phyloP scores from a whole-genome alignment of 2,888 invertebrate species.

The Heliconius ismenius region DNA sequence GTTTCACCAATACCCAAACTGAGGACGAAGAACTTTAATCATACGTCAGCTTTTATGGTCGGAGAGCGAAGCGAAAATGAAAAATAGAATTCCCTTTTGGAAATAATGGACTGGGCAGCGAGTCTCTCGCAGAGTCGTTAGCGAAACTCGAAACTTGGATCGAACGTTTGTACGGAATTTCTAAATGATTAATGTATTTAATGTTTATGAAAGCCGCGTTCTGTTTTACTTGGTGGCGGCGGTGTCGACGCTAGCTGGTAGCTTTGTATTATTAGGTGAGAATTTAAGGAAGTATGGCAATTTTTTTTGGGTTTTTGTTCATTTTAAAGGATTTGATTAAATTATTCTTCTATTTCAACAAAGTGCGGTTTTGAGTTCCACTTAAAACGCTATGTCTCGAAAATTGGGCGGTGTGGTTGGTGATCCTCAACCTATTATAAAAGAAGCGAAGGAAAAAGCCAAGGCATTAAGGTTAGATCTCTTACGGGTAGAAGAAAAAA shows the following conservation, averaged over 20 bases:
- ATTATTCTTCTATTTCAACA: background rate
- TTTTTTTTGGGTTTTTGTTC: background rate
- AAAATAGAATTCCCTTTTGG: conserved; percentile 64
- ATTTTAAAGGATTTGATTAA: background rate
- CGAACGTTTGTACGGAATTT: conserved; percentile 58
- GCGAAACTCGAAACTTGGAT: conserved; percentile 60
- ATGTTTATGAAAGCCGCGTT: conserved; percentile 51
- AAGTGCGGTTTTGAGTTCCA: background rate
- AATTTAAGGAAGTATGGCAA: conserved; percentile 12
- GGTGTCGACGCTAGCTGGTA: conserved; percentile 23
- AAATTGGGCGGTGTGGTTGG: too few relatives aligned
- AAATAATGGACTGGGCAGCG: conserved; percentile 74
- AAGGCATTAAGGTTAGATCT: too few relatives aligned
- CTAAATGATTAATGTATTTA: conserved; percentile 67
- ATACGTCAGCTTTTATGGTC: conserved; percentile 62
- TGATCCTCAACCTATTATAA: too few relatives aligned
- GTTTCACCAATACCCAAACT: conserved; percentile 45
- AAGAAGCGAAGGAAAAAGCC: too few relatives aligned
- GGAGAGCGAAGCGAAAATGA: conserved; percentile 57
- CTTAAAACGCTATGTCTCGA: background rate
- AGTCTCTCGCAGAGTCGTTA: conserved; percentile 71
- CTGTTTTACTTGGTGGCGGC: conserved; percentile 45
- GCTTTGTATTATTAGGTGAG: conserved; percentile 31
- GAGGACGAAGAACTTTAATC: conserved; percentile 62
- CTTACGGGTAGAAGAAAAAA: too few relatives aligned